phyloP scores from a whole-genome alignment of 2,113 vertebrate genomes.

The Phycodurus eques region DNA sequence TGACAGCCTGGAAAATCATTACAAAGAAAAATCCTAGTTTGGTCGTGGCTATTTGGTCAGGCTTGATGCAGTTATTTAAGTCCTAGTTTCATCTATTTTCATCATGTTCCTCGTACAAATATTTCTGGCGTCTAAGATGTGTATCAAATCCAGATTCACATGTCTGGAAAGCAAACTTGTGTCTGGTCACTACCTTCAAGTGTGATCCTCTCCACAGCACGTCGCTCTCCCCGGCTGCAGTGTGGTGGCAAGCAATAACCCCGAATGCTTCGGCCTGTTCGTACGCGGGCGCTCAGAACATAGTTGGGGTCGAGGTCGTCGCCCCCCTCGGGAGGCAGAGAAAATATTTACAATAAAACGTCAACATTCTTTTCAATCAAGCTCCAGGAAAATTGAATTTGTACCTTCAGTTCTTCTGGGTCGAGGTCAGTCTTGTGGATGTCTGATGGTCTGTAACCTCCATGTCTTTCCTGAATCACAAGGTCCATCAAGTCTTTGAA shows the following conservation, averaged over 20 bases:
- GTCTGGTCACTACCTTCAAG: not conserved
- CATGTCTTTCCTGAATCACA: slow-evolving; percentile 4
- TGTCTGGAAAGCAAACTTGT: not conserved
- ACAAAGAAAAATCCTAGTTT: no score
- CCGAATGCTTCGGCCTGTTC: slow-evolving; percentile 6
- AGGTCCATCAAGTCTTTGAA: slow-evolving; percentile 12
- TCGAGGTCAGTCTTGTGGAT: not conserved
- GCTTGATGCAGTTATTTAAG: no score
- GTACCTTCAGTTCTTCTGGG: not conserved
- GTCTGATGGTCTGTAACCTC: not conserved
- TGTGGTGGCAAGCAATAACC: slow-evolving; percentile 8
- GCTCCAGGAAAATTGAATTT: no score
- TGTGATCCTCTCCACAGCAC: slow-evolving; percentile 7
- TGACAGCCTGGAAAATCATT: no score
- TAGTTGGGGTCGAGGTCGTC: slow-evolving; percentile 7
- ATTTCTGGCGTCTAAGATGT: no score
- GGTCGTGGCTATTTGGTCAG: no score
- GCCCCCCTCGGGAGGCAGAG: not conserved
- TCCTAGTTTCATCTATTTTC: no score
- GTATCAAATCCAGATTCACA: no score
- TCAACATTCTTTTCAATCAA: not conserved
- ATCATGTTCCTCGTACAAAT: no score
- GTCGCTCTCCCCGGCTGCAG: slow-evolving; percentile 5
- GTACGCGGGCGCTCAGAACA: not conserved
- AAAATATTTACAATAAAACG: no score